These are phyloP conservation scores for Chondrosia reniformis DNA, from an alignment of 37 sponge, comb jelly and placozoan genomes.

Conservation along the genomic window DNA sequence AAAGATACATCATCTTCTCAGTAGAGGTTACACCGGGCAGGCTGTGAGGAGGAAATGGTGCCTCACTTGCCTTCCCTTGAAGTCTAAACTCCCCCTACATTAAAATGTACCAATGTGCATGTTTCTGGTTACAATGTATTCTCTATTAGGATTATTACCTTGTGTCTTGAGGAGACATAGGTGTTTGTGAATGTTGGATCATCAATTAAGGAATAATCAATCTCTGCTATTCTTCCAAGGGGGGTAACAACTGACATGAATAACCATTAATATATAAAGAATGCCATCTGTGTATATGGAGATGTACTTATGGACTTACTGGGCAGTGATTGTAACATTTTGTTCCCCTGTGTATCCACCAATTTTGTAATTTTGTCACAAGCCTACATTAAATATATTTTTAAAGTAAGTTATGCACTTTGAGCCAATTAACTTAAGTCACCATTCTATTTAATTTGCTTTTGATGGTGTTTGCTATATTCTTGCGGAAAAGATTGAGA, in stretches of 20 bases:
- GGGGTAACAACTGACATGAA: conserved; percentile 35
- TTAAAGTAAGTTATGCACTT: too few species aligned
- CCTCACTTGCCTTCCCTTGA: conserved; percentile 55
- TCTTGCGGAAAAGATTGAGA: conserved; percentile 68
- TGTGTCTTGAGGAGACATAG: conserved; percentile 67
- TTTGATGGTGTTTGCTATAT: conserved; percentile 63
- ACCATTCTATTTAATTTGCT: conserved; percentile 58
- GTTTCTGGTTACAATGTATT: neutral
- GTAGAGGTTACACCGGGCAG: conserved; percentile 51
- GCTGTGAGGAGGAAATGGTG: conserved; percentile 55
- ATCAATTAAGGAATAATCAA: conserved; percentile 57
- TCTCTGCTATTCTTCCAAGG: conserved; percentile 46
- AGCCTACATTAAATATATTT: too few species aligned
- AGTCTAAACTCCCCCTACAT: conserved; percentile 73
- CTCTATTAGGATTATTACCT: conserved; percentile 28
- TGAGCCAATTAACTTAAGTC: too few species aligned
- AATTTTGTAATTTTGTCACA: too few species aligned
- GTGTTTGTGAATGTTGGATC: conserved; percentile 55
- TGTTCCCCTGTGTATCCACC: conserved; percentile 79
- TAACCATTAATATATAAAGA: neutral
- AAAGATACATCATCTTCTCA: conserved; percentile 75
- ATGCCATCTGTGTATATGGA: too few species aligned
- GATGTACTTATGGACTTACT: too few species aligned
- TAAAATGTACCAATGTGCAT: neutral
- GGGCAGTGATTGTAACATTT: conserved; percentile 80